Evolutionary conservation across 1,140 invertebrate genomes (phyloP).

Genomic region (Metaphire vulgaris): DNA sequence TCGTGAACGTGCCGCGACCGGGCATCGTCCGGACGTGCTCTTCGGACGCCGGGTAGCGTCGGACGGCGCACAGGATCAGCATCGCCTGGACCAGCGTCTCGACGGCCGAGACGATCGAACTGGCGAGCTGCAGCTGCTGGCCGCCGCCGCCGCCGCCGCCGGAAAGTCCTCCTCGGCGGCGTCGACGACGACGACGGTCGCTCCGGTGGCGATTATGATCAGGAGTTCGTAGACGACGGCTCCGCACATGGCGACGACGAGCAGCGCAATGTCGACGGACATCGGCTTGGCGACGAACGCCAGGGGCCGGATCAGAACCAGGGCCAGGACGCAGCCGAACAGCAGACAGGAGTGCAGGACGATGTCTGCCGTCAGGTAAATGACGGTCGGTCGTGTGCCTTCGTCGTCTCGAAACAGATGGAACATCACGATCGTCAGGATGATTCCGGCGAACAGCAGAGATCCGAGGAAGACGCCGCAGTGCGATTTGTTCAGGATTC

Average conservation of each 20-base stretch:
- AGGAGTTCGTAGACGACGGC: constrained; percentile 15
- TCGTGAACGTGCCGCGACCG: constrained; percentile 18
- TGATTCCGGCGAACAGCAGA: constrained; percentile 20
- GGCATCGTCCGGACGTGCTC: constrained; percentile 10
- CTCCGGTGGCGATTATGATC: constrained; percentile 17
- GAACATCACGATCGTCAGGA: constrained; percentile 26
- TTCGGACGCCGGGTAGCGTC: constrained; percentile 7
- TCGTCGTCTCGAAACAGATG: neutral
- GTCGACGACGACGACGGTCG: neutral
- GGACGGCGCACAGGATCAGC: constrained; percentile 16
- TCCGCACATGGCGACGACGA: constrained; percentile 25
- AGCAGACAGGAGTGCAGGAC: neutral
- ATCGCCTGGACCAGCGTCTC: constrained; percentile 15
- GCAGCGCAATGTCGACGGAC: constrained; percentile 14
- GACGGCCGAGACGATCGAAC: neutral
- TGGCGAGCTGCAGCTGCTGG: constrained; percentile 4
- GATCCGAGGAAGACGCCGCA: constrained; percentile 25
- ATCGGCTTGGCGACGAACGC: constrained; percentile 11
- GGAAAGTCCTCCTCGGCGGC: neutral
- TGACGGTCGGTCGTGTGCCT: neutral
- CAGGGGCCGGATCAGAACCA: constrained; percentile 8
- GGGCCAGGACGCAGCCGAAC: neutral
- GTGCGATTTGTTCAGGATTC: constrained; percentile 23
- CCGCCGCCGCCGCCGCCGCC: too few relatives aligned
- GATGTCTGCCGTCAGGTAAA: constrained; percentile 21